Conservation (phyloP, 2,797 vertebrate species). For the Stomatorhinus walkeri region DNA sequence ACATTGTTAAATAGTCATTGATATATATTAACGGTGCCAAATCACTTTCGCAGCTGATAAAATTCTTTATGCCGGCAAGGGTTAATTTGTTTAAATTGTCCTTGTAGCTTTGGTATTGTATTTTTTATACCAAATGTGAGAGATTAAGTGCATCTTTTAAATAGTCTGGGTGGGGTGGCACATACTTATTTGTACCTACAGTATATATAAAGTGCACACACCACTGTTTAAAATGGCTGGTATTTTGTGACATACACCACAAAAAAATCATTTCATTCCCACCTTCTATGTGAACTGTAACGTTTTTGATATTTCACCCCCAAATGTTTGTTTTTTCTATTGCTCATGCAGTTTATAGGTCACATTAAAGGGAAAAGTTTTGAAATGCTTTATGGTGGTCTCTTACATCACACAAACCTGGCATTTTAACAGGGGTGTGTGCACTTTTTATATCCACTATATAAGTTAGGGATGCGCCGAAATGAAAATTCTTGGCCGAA, state of each 20-base stretch:
- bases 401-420: neutral
- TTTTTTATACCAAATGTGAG: neutral
- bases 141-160: neutral
- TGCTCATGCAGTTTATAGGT: too few relatives aligned
- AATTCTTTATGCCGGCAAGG: neutral
- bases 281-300: neutral
- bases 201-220: neutral
- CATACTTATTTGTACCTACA: neutral
- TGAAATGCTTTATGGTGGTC: neutral
- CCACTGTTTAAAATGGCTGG: neutral
- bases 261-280: neutral
- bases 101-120: neutral
- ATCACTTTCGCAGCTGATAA: neutral
- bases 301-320: neutral
- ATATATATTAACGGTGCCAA: neutral
- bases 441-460: too few relatives aligned
- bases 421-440: neutral
- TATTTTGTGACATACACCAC: neutral
- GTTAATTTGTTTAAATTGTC: neutral
- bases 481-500: too few relatives aligned
- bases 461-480: too few relatives aligned
- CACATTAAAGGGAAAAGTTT: neutral
- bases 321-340: too few relatives aligned
- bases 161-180: neutral
- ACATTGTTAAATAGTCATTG: neutral